Evolutionary conservation across 2,113 vertebrate genomes (phyloP).

Genomic region (Sminthopsis crassicaudata): DNA sequence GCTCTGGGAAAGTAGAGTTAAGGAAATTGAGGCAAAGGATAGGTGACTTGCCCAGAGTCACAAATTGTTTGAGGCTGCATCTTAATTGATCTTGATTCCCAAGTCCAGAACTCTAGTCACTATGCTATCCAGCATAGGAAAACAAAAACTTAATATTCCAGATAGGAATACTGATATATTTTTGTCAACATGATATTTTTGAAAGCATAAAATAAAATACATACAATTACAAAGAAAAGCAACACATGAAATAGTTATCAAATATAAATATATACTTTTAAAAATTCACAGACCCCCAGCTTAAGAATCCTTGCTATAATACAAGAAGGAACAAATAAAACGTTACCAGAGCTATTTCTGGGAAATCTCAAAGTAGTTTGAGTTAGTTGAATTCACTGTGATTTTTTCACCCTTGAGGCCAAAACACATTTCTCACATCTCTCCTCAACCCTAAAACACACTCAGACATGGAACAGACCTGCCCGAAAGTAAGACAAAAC

Average conservation of each 20-base stretch:
- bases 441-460: constrained; percentile 76
- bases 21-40: neutral
- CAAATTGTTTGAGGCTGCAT: neutral
- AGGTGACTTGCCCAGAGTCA: neutral
- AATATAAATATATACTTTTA: too few relatives aligned
- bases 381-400: constrained; percentile 27
- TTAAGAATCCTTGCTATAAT: constrained; percentile 6
- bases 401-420: neutral
- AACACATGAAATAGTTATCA: neutral
- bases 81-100: neutral
- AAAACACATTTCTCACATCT: constrained; percentile 69
- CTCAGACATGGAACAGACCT: constrained; percentile 68
- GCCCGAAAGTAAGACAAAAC: constrained; percentile 13
- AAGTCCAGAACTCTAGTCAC: neutral
- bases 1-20: neutral
- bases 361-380: constrained; percentile 61
- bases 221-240: neutral
- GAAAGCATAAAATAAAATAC: neutral
- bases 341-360: constrained; percentile 71
- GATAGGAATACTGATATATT: neutral
- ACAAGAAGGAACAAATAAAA: constrained; percentile 46
- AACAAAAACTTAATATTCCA: neutral
- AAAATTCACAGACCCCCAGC: neutral
- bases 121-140: neutral
- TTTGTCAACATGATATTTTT: neutral